Percentiles rank a stretch among this genome's conserved stretches.
Conservation (phyloP, 2,888 invertebrate genomes). For the Ditula angustiorana region DNA sequence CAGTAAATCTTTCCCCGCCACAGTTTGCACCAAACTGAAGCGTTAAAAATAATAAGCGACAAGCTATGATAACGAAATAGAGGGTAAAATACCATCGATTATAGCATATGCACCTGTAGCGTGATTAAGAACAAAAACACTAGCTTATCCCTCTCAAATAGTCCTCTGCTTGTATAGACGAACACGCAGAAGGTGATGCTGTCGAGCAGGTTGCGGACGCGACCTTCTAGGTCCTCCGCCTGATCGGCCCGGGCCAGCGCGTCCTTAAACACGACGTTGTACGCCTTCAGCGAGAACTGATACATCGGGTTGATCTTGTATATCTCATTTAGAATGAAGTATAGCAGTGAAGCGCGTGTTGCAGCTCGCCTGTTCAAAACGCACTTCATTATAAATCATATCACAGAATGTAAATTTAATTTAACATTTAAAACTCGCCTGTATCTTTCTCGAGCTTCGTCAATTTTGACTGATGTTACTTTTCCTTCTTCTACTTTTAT, state of each 20-base stretch:
- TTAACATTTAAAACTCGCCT: slow-evolving; percentile 63
- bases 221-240: slow-evolving; percentile 88
- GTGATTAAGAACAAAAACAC: slow-evolving; percentile 95
- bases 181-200: slow-evolving; percentile 95
- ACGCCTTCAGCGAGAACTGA: slow-evolving; percentile 97
- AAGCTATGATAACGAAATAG: background rate
- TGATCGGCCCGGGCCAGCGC: slow-evolving; percentile 90
- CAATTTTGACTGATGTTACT: slow-evolving; percentile 94
- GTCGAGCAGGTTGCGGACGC: slow-evolving; percentile 93
- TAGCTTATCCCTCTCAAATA: slow-evolving; percentile 96
- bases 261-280: slow-evolving; percentile 95
- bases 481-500: slow-evolving; percentile 95
- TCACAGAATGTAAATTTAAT: background rate
- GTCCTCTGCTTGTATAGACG: slow-evolving; percentile 94
- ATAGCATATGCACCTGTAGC: slow-evolving; percentile 79
- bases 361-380: slow-evolving; percentile 88
- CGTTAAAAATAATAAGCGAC: background rate
- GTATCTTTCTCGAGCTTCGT: slow-evolving; percentile 95
- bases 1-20: too few species aligned
- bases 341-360: slow-evolving; percentile 93
- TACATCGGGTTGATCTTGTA: slow-evolving; percentile 97
- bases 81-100: background rate
- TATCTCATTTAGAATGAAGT: slow-evolving; percentile 97
- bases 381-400: slow-evolving; percentile 1
- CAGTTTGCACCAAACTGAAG: too few species aligned